phyloP scores from a whole-genome alignment of 2,888 invertebrate species.

The Tricholauxania praeusta region DNA sequence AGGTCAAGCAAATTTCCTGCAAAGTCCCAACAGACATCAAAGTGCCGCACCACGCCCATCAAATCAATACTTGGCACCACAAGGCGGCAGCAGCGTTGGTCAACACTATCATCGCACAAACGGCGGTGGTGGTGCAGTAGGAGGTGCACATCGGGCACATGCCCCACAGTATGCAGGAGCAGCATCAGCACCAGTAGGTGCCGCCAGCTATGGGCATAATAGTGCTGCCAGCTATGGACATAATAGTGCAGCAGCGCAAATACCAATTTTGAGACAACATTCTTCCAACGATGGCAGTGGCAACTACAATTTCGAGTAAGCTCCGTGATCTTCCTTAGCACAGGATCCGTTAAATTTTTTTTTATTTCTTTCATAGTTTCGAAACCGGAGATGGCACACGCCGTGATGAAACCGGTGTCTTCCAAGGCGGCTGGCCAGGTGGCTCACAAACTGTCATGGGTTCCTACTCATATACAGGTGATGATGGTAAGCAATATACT shows the following conservation, averaged over 20 bases:
- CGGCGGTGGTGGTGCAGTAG: slow-evolving; percentile 33
- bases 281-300: slow-evolving; percentile 74
- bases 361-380: slow-evolving; percentile 63
- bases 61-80: slow-evolving; percentile 56
- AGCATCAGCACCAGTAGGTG: not conserved
- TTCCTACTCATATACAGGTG: slow-evolving; percentile 75
- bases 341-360: not conserved
- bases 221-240: slow-evolving; percentile 53
- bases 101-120: slow-evolving; percentile 58
- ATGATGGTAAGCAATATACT: slow-evolving; percentile 74
- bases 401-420: slow-evolving; percentile 71
- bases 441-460: slow-evolving; percentile 74
- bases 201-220: slow-evolving; percentile 36
- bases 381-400: slow-evolving; percentile 77
- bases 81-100: slow-evolving; percentile 34
- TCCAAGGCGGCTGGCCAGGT: slow-evolving; percentile 72
- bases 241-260: slow-evolving; percentile 64
- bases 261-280: slow-evolving; percentile 73
- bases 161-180: not conserved
- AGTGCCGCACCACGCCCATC: slow-evolving; percentile 43
- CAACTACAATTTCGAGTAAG: slow-evolving; percentile 75
- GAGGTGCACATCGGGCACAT: not conserved
- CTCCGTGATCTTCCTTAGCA: not conserved
- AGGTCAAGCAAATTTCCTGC: slow-evolving; percentile 48
- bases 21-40: slow-evolving; percentile 48